phyloP scores from a whole-genome alignment of 2,888 invertebrate genomes.

The Julus scandinavius region DNA sequence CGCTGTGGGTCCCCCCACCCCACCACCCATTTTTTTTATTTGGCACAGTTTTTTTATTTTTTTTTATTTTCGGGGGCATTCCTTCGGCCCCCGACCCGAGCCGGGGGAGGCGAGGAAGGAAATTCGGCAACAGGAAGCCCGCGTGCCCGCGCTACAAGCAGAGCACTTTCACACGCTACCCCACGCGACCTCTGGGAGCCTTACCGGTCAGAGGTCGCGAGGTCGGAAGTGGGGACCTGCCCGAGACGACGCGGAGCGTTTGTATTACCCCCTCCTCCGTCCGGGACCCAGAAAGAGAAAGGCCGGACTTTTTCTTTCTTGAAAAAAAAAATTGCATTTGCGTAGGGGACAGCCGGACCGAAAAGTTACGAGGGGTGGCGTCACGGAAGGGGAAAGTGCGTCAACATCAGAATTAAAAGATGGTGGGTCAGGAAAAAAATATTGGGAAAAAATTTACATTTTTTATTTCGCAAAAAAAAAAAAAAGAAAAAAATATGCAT shows the following conservation, averaged over 20 bases:
- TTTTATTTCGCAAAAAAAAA: background rate
- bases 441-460: no score
- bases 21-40: background rate
- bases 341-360: background rate
- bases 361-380: conserved; percentile 9
- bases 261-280: background rate
- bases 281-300: conserved; percentile 32
- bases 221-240: conserved; percentile 51
- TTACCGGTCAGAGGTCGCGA: conserved; percentile 51
- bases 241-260: conserved; percentile 9
- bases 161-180: conserved; percentile 52
- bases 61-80: background rate
- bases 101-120: background rate
- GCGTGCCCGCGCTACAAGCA: conserved; percentile 12
- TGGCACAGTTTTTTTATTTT: background rate
- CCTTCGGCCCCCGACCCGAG: background rate
- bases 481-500: background rate
- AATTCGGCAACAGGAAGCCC: conserved; percentile 28
- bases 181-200: conserved; percentile 32
- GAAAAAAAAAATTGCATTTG: conserved; percentile 35
- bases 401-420: background rate
- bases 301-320: conserved; percentile 17
- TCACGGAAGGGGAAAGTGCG: conserved; percentile 23
- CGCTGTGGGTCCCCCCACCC: background rate
- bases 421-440: no score